These are phyloP conservation scores for Siniperca chuatsi DNA, from an alignment of 2,113 vertebrate genomes.

Conservation along the genomic window DNA sequence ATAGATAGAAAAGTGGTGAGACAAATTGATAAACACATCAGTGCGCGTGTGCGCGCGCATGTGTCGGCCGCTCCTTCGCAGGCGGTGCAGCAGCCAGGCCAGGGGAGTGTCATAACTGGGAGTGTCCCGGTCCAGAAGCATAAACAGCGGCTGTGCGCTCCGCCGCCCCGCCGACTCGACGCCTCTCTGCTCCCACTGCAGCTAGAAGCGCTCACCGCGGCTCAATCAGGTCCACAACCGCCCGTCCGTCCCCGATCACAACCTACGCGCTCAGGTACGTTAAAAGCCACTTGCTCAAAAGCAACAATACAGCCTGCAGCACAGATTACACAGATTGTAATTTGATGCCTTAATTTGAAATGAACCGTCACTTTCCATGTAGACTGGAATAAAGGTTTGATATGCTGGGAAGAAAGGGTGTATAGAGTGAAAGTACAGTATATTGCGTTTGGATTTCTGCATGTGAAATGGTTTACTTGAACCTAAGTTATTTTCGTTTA, in stretches of 20 bases:
- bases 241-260: constrained; percentile 8
- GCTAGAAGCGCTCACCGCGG: constrained; percentile 41
- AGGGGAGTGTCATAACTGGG: constrained; percentile 70
- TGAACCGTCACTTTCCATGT: constrained; percentile 5
- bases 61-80: constrained; percentile 11
- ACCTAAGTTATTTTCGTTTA: not conserved
- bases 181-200: constrained; percentile 51
- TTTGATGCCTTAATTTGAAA: not conserved
- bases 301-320: not conserved
- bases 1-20: not conserved
- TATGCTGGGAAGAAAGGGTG: not conserved
- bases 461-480: no score
- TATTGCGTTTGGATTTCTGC: not conserved
- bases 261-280: constrained; percentile 58
- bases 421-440: not conserved
- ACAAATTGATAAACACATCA: not conserved
- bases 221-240: constrained; percentile 26
- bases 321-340: constrained; percentile 39
- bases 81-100: constrained; percentile 41
- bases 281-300: not conserved
- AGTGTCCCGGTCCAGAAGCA: constrained; percentile 59
- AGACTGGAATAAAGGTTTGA: not conserved
- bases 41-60: not conserved
- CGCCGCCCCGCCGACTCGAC: constrained; percentile 48
- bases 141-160: constrained; percentile 58